Evolutionary conservation across 2,113 vertebrate genomes (phyloP).

Genomic region (Sander lucioperca): DNA sequence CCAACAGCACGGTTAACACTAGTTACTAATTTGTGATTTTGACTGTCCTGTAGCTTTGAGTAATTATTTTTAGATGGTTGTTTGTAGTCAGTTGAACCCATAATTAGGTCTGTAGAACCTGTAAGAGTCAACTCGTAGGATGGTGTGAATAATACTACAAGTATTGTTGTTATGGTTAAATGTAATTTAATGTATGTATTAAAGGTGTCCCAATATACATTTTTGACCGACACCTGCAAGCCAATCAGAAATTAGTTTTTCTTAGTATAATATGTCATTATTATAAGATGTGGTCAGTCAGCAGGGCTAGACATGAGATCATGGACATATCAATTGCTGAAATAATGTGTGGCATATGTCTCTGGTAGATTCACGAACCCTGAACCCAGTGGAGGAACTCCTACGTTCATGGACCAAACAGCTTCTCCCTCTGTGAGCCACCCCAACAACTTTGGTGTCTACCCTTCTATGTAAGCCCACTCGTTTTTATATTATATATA

Average conservation of each 20-base stretch:
- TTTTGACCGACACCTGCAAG: not conserved
- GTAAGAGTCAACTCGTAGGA: not conserved
- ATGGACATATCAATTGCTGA: not conserved
- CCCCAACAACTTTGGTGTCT: constrained; percentile 88
- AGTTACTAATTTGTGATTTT: not conserved
- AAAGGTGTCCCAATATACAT: not conserved
- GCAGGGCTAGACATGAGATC: not conserved
- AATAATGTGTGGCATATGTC: constrained; percentile 16
- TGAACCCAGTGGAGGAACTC: constrained; percentile 83
- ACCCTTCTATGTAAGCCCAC: constrained; percentile 88
- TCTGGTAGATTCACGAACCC: constrained; percentile 88
- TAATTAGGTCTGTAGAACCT: not conserved
- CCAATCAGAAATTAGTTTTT: not conserved
- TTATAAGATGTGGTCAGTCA: not conserved
- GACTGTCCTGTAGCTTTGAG: not conserved
- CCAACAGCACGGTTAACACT: not conserved
- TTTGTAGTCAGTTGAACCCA: not conserved
- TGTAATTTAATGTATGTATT: too few relatives aligned
- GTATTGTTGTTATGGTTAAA: too few relatives aligned
- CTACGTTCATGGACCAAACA: constrained; percentile 93
- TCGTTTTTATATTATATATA: not conserved
- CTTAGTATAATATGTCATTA: not conserved
- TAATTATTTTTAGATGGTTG: not conserved
- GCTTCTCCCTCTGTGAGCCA: constrained; percentile 88
- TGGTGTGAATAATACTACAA: too few relatives aligned